phyloP scores from a whole-genome alignment of 2,888 invertebrate species.

The Pterobdella sp. region DNA sequence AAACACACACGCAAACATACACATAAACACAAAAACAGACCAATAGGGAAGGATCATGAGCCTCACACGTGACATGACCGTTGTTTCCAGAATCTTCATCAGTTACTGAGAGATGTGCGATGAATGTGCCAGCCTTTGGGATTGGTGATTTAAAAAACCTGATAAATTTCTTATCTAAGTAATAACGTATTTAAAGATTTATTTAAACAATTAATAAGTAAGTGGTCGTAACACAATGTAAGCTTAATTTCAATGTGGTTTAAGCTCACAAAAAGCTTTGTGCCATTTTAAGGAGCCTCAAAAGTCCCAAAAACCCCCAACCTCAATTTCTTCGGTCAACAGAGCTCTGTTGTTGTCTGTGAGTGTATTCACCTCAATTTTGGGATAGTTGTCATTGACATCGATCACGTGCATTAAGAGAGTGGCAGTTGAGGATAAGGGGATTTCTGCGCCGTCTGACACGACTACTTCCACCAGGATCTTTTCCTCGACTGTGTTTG shows the following conservation, averaged over 20 bases:
- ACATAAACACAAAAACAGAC: background rate
- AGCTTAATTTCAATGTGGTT: no score
- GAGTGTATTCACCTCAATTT: constrained; percentile 34
- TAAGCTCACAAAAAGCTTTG: background rate
- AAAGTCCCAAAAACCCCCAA: no score
- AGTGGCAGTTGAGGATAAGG: constrained; percentile 32
- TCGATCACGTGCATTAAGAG: constrained; percentile 34
- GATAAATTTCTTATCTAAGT: background rate
- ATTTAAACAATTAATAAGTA: background rate
- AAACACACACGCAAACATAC: constrained; percentile 28
- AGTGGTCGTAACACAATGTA: no score
- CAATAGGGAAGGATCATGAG: background rate
- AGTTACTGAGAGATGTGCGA: constrained; percentile 33
- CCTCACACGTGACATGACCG: constrained; percentile 22
- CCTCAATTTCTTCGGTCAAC: constrained; percentile 31
- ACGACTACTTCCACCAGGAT: constrained; percentile 33
- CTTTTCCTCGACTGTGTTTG: background rate
- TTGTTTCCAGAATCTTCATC: constrained; percentile 34
- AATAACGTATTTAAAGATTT: background rate
- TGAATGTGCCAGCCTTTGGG: constrained; percentile 29
- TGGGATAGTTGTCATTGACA: constrained; percentile 36
- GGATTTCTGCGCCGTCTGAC: constrained; percentile 32
- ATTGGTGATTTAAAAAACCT: background rate
- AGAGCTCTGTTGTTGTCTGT: constrained; percentile 28
- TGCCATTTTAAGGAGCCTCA: no score